These are phyloP conservation scores for Diadegma fenestrale DNA, from an alignment of 2,888 invertebrate genomes.

Conservation along the genomic window DNA sequence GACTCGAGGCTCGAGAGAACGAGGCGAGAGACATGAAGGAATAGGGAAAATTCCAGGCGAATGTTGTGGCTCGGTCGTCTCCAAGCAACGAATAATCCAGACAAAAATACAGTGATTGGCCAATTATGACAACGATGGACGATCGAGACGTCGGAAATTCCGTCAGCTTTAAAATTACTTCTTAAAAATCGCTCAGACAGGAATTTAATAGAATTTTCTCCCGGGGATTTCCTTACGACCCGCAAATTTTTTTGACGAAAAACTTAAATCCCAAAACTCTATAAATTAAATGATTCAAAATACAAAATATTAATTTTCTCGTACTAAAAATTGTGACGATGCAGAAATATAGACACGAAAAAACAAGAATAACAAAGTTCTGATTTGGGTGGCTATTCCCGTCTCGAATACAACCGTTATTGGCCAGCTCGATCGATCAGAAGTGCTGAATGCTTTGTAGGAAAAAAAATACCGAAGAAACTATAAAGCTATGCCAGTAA, in stretches of 20 bases:
- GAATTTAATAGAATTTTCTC: no score
- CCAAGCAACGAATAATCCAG: slow-evolving; percentile 65
- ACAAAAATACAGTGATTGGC: slow-evolving; percentile 42
- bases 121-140: not conserved
- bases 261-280: not conserved
- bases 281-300: not conserved
- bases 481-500: slow-evolving; percentile 6
- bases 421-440: slow-evolving; percentile 20
- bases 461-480: not conserved
- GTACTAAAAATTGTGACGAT: not conserved
- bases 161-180: not conserved
- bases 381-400: not conserved
- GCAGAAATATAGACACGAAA: not conserved
- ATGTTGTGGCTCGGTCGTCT: slow-evolving; percentile 69
- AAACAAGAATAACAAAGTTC: not conserved
- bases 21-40: not conserved
- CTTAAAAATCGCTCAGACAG: not conserved
- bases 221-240: not conserved
- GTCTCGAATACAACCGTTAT: slow-evolving; percentile 15
- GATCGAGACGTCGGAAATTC: not conserved
- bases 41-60: slow-evolving; percentile 30
- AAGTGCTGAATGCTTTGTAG: not conserved
- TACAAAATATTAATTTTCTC: not conserved
- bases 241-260: not conserved
- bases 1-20: not conserved